Conservation (phyloP, 1,140 invertebrate species). For the Heliconius congener region DNA sequence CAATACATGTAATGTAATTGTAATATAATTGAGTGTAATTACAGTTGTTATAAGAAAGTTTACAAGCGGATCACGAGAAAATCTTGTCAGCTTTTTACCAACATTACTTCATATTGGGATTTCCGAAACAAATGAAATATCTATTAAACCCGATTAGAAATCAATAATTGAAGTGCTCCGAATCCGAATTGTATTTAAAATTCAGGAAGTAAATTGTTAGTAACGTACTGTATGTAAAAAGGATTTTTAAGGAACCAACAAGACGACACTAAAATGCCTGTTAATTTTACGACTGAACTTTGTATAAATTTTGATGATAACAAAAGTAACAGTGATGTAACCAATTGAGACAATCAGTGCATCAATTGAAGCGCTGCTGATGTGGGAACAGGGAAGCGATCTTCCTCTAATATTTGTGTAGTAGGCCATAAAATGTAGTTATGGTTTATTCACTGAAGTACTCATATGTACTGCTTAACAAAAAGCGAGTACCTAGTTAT, state of each 20-base stretch:
- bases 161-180: neutral
- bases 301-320: neutral
- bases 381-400: slow-evolving; percentile 13
- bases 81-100: slow-evolving; percentile 3
- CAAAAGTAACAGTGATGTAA: slow-evolving; percentile 11
- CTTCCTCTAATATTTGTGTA: neutral
- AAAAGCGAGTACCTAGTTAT: neutral
- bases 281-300: neutral
- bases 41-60: neutral
- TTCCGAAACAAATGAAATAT: slow-evolving; percentile 5
- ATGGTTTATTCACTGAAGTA: neutral
- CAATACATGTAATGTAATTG: neutral
- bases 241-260: neutral
- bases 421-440: neutral
- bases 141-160: neutral
- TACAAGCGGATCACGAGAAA: neutral
- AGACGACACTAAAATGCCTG: neutral
- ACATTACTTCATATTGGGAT: neutral
- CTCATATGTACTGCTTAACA: neutral
- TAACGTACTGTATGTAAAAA: neutral
- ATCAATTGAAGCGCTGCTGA: slow-evolving; percentile 41
- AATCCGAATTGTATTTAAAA: neutral
- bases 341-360: slow-evolving; percentile 63
- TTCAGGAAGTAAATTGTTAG: neutral
- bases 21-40: neutral